A percentile compares a stretch with the other conserved stretches of the same genome.
These are phyloP conservation scores for Heterodera schachtii DNA, from an alignment of 1,140 invertebrate species.

Conservation along the genomic window DNA sequence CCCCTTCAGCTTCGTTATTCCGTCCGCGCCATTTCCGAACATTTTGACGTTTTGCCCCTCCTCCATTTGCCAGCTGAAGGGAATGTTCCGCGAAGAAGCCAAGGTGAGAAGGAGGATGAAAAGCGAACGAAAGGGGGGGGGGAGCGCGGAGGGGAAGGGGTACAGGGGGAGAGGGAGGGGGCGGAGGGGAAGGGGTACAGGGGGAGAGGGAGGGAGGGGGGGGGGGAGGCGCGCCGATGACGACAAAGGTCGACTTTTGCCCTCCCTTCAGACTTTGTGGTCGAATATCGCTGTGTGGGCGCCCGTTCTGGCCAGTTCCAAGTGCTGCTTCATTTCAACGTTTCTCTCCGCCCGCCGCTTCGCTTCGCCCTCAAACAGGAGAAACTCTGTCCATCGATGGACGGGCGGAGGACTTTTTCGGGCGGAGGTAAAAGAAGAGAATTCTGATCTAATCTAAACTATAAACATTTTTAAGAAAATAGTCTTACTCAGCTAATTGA, in stretches of 20 bases:
- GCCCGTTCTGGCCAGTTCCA: slow-evolving; percentile 61
- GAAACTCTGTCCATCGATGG: slow-evolving; percentile 59
- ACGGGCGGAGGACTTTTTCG: slow-evolving; percentile 49
- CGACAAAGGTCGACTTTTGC: background rate
- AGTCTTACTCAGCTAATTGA: too few species aligned
- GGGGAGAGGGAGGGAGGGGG: background rate
- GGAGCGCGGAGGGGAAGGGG: background rate
- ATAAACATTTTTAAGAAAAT: too few species aligned
- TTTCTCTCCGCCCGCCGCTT: slow-evolving; percentile 45
- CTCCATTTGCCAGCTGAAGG: slow-evolving; percentile 53
- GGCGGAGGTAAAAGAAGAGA: slow-evolving; percentile 22
- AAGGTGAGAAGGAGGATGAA: slow-evolving; percentile 28
- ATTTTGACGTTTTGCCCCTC: slow-evolving; percentile 60
- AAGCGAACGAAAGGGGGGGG: too few species aligned
- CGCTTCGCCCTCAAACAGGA: slow-evolving; percentile 58
- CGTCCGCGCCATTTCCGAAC: slow-evolving; percentile 52
- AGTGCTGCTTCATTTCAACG: slow-evolving; percentile 57
- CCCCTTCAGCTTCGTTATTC: slow-evolving; percentile 54
- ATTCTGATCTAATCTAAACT: background rate
- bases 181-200: background rate
- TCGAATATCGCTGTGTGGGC: slow-evolving; percentile 57
- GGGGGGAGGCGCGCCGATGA: background rate
- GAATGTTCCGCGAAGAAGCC: slow-evolving; percentile 43
- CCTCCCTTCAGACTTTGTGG: slow-evolving; percentile 23
- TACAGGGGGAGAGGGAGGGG: background rate